Evolutionary conservation across 1,140 invertebrate species (phyloP).

Genomic region (Danaus plexippus): DNA sequence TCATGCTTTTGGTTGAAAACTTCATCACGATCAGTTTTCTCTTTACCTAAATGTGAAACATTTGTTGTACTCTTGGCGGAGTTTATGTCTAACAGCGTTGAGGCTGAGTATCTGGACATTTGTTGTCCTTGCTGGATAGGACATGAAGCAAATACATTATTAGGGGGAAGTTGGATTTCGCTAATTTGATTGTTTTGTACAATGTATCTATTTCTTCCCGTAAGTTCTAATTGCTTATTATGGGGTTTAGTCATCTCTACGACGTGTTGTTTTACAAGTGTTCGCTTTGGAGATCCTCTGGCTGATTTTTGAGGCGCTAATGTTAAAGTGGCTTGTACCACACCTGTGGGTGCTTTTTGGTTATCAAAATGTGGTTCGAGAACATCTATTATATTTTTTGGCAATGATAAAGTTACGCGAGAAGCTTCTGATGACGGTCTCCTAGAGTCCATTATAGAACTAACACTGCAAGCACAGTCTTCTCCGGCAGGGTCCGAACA

Average conservation of each 20-base stretch:
- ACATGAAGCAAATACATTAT: slow-evolving; percentile 59
- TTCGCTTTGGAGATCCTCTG: slow-evolving; percentile 60
- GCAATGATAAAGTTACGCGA: slow-evolving; percentile 59
- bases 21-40: slow-evolving; percentile 43
- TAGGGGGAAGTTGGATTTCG: slow-evolving; percentile 66
- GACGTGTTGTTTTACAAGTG: slow-evolving; percentile 63
- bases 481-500: slow-evolving; percentile 58
- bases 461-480: slow-evolving; percentile 65
- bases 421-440: slow-evolving; percentile 70
- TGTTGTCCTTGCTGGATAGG: slow-evolving; percentile 65
- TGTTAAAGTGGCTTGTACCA: slow-evolving; percentile 66
- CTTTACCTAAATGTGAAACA: slow-evolving; percentile 38
- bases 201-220: slow-evolving; percentile 66
- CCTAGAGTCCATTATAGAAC: slow-evolving; percentile 66
- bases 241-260: slow-evolving; percentile 58
- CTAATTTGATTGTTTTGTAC: slow-evolving; percentile 71
- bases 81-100: slow-evolving; percentile 70
- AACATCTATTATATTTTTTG: slow-evolving; percentile 65
- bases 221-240: slow-evolving; percentile 64
- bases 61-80: slow-evolving; percentile 41
- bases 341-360: slow-evolving; percentile 43
- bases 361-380: slow-evolving; percentile 59
- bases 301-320: slow-evolving; percentile 64
- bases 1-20: slow-evolving; percentile 51
- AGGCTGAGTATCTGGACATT: slow-evolving; percentile 74